These are phyloP conservation scores for Cheumatopsyche charites DNA, from an alignment of 1,140 invertebrate genomes.

Conservation along the genomic window DNA sequence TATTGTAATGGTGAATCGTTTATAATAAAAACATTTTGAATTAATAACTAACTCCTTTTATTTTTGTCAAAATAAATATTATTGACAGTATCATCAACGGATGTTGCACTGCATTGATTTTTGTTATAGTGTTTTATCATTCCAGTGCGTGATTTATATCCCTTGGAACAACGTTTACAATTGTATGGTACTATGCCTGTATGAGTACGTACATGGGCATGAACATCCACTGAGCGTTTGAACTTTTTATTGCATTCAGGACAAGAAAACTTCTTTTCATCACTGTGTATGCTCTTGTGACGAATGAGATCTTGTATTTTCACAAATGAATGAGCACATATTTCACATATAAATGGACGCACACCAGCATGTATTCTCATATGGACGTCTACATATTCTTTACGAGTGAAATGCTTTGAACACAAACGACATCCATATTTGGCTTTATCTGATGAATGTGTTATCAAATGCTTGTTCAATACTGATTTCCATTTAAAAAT, in stretches of 20 bases:
- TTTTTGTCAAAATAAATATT: neutral
- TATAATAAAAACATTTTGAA: neutral
- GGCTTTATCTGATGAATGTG: constrained; percentile 56
- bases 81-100: neutral
- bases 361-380: constrained; percentile 51
- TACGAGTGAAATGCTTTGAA: constrained; percentile 48
- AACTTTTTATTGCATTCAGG: constrained; percentile 66
- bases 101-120: neutral
- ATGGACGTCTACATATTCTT: constrained; percentile 47
- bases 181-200: constrained; percentile 82
- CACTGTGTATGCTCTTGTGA: constrained; percentile 52
- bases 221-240: constrained; percentile 64
- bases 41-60: constrained; percentile 1
- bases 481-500: constrained; percentile 61
- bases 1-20: no score
- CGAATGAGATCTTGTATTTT: constrained; percentile 50
- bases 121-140: constrained; percentile 47
- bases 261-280: constrained; percentile 53
- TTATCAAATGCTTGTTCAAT: constrained; percentile 64
- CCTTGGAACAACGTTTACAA: constrained; percentile 66
- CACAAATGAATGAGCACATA: constrained; percentile 51
- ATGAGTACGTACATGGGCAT: constrained; percentile 83
- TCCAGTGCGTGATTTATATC: constrained; percentile 54
- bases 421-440: constrained; percentile 48
- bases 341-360: constrained; percentile 54